Base-by-base conservation (phyloP, 2,888 invertebrate genomes). In the Cryptus armator region DNA sequence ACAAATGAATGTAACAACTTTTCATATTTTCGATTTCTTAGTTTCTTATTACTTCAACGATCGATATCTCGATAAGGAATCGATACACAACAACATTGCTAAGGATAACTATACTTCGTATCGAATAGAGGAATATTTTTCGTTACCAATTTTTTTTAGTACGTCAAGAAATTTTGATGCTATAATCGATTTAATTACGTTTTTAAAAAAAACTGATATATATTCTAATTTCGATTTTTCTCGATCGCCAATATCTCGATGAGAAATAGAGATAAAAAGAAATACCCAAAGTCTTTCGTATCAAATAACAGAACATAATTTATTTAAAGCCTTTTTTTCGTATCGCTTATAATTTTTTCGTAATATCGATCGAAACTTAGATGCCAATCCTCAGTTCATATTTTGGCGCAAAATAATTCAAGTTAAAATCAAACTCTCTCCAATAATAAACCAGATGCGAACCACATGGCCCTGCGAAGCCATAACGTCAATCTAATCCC, bases 401-500 rank as follows among this genome's bases (percentile, higher is more conserved):
- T 12, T 9, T 59, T 59, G 12, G 59, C 59, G 29, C 19, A 12
- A 62, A 62, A 62, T n/a, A 62, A 24, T 24, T 6, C 29, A 14
- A 44, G 29, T 14, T 14, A 24, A 14, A 14, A 9, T 12, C 19
- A 9, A n/a, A 68, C 19, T 24, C 44, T 67, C 43, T 68, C 68
- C 12, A 16, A 68, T 68, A 68, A 43, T 68, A 2, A 48, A 46
- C 43, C 44, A 43, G 68, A 62, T 62, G 29, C 29, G 62, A 62
- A 29, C 32, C 62, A 62, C 62, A 29, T 62, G 62, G 62, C 62
- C 62, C 32, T 46, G 1, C 29, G 46, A 74, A 32, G 46, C 51
- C 46, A 48, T 48, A 75, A 64, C 59, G 48, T 51, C 16, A 19
- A 37, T 75, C 9, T 64, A 37, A 64, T 64, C 48, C 32, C 16